phyloP scores from a whole-genome alignment of 2,113 vertebrate species.

The Alectura lathami region DNA sequence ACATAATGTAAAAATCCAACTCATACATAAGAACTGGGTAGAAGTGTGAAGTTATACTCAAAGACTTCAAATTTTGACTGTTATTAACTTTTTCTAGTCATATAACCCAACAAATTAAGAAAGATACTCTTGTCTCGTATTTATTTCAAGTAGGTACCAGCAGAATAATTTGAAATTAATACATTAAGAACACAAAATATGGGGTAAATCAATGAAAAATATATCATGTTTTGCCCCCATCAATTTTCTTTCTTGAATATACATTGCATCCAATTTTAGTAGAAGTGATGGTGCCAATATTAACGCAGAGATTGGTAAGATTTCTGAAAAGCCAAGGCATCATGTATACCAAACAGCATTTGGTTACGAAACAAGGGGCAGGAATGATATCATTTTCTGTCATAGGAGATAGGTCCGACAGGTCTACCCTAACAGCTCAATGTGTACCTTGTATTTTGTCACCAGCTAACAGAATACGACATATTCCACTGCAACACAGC shows the following conservation, averaged over 20 bases:
- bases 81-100: not conserved
- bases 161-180: not conserved
- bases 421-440: not conserved
- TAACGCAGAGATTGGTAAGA: not conserved
- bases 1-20: not conserved
- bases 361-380: not conserved
- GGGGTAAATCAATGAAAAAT: not conserved
- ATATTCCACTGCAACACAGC: not conserved
- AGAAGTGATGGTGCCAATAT: not conserved
- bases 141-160: not conserved
- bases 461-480: not conserved
- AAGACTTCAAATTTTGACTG: not conserved
- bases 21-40: not conserved
- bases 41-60: not conserved
- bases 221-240: fast-evolving
- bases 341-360: not conserved
- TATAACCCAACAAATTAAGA: not conserved
- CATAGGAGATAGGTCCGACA: not conserved
- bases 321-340: not conserved
- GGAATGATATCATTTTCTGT: not conserved
- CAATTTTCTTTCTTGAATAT: not conserved
- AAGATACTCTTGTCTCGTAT: not conserved
- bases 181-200: not conserved
- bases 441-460: not conserved
- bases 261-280: not conserved